Evolutionary conservation across 2,113 vertebrate genomes (phyloP), one percentile per base, ranked within the genome.

Genomic region (Poeciliopsis turrubarensis): DNA sequence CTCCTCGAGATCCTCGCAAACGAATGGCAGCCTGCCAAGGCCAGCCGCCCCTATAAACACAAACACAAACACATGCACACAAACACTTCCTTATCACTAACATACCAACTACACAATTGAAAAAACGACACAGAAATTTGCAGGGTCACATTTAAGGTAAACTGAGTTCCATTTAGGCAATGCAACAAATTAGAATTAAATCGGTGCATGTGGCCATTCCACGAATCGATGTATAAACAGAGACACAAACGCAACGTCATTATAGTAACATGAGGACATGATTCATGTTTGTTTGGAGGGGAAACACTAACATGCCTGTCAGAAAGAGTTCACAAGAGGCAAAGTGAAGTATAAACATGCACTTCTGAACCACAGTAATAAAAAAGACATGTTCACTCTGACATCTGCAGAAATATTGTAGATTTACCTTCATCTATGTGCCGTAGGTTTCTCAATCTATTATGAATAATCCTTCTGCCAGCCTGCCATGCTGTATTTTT

Each of bases 1-100:
- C 96, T 17, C 96, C 95, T 0, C 95, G 95, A 39, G 96, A 91
- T 4, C 96, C 96, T 77, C 95, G 96, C 62, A 99, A 88, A 30
- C 97, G 94, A 54, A 99, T 94, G 0, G 98, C 96, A 44, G 96
- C 97, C 91, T 99, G 98, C 98, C 98, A 99, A 0, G 98, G 98
- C 98, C 98, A 99, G 44, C 97, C 95, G 0, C 97, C 97, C 86
- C 98, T 99, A 15, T 2, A 54, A 51, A 69, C n/a, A 74, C 7
- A 17, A 57, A 47, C 31, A 39, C 39, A 73, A 63, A 29, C 25
- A 19, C 39, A 9, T 8, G 7, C 27, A 44, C 12, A 61, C 25
- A 60, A 6, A 67, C 47, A 72, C 19, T 63, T 4, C 4, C 7
- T 31, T 6, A 6, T 29, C 15, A 65, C 63, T 3, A 44, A 27